Percentiles rank a stretch among this genome's conserved stretches.
phyloP scores from a whole-genome alignment of 2,113 vertebrate genomes.

The Pitta sordida region DNA sequence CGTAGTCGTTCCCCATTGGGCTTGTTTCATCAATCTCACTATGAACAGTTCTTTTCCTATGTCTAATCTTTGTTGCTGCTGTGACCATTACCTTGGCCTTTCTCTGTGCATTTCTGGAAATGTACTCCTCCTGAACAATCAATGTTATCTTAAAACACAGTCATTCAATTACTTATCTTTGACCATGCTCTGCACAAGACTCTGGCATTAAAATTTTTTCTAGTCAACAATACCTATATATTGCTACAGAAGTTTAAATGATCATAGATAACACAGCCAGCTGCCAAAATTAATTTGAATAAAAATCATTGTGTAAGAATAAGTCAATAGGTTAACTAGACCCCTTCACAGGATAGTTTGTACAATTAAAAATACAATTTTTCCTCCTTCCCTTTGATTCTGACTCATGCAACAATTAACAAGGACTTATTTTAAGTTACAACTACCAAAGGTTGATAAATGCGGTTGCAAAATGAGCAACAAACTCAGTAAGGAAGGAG shows the following conservation, averaged over 20 bases:
- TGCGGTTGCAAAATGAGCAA: neutral
- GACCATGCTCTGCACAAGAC: neutral
- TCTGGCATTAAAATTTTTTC: neutral
- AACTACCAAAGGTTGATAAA: neutral
- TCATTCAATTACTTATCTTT: neutral
- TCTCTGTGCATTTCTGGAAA: neutral
- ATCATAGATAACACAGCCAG: neutral
- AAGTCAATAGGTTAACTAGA: neutral
- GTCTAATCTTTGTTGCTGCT: neutral
- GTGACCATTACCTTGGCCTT: neutral
- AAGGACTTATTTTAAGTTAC: neutral
- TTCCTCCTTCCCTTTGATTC: neutral
- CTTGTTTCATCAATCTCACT: neutral
- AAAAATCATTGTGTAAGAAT: neutral
- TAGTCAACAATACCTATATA: neutral
- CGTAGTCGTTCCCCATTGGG: too few species aligned
- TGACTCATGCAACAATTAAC: neutral
- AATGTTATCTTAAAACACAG: neutral
- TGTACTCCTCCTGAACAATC: neutral
- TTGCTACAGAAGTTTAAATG: neutral
- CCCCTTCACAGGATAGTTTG: neutral
- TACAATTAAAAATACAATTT: neutral
- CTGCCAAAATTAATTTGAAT: slow-evolving; percentile 15
- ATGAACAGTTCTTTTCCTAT: neutral
- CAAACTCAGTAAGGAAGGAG: neutral